Evolutionary conservation across 1,140 invertebrate genomes (phyloP), one percentile per base, ranked within the genome.

Genomic region (Leptonema lineaticorne): DNA sequence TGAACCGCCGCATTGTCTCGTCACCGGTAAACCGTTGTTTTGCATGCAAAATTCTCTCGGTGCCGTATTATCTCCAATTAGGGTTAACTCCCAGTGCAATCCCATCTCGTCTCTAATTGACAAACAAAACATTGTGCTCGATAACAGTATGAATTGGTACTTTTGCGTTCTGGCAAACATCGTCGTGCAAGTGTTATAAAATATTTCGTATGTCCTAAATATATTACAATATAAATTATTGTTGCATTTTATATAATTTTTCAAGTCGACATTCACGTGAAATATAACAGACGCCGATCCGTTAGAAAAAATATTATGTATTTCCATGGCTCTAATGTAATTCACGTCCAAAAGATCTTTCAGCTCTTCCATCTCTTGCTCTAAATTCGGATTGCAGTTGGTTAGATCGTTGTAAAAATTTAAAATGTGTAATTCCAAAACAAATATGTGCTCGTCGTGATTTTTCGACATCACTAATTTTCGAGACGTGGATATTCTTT

Each of bases 31-130:
- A 8, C 79, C 79, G 74, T 83, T 81, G 27, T 72, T 65, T 76
- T 82, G 81, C 62, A 84, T 75, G 69, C 83, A 84, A 56, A 83
- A 79, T 69, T 84, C 77, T 62, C 76, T 76, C 5, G 83, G 79
- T 6, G 82, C 76, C 45, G 77, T 74, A 65, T 78, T 79, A 26
- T 78, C 75, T 5, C 79, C 79, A 28, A 82, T 79, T 4, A 67
- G 50, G 29, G 82, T 81, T 48, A 81, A 65, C 71, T 79, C 78
- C 81, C 79, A 82, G 63, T 81, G 74, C 7, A 82, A 73, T 50
- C 16, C 46, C 37, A 74, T 70, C 28, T 73, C 45, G 20, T 77
- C 76, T 56, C 70, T 76, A 26, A 76, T 76, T 1, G 79, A 79
- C 60, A 82, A 75, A 70, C 81, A 82, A 68, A 75, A 78, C 53